phyloP scores from a whole-genome alignment of 1,140 invertebrate species.

The Leptonema lineaticorne region DNA sequence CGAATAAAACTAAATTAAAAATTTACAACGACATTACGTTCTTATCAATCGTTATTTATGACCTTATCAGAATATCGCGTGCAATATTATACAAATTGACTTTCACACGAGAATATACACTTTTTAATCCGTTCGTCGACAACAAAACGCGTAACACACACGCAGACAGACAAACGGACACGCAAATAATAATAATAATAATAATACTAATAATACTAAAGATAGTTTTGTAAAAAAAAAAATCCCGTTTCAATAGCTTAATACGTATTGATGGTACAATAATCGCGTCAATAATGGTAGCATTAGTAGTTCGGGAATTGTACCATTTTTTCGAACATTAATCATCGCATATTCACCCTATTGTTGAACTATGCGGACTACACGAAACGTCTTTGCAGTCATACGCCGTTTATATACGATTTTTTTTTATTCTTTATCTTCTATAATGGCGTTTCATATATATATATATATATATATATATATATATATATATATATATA shows the following conservation, averaged over 20 bases:
- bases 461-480: too few relatives aligned
- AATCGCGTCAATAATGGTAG: conserved; percentile 7
- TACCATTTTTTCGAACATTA: conserved; percentile 5
- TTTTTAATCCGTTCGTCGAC: conserved; percentile 4
- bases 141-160: not conserved
- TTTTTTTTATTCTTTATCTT: too few relatives aligned
- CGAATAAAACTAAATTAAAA: too few relatives aligned
- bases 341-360: not conserved
- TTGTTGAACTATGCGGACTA: not conserved
- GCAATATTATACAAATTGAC: conserved; percentile 40
- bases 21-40: too few relatives aligned
- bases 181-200: too few relatives aligned
- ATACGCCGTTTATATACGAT: too few relatives aligned
- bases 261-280: conserved; percentile 33
- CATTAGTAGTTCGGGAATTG: not conserved
- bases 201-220: too few relatives aligned
- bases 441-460: too few relatives aligned
- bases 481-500: too few relatives aligned
- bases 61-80: too few relatives aligned
- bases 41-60: too few relatives aligned
- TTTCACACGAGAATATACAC: conserved; percentile 37
- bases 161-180: conserved; percentile 24
- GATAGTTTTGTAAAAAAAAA: too few relatives aligned
- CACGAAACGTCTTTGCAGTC: not conserved
- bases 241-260: conserved; percentile 22